These are phyloP conservation scores for Xenopus petersii DNA, from an alignment of 2,797 vertebrate genomes.

Conservation along the genomic window DNA sequence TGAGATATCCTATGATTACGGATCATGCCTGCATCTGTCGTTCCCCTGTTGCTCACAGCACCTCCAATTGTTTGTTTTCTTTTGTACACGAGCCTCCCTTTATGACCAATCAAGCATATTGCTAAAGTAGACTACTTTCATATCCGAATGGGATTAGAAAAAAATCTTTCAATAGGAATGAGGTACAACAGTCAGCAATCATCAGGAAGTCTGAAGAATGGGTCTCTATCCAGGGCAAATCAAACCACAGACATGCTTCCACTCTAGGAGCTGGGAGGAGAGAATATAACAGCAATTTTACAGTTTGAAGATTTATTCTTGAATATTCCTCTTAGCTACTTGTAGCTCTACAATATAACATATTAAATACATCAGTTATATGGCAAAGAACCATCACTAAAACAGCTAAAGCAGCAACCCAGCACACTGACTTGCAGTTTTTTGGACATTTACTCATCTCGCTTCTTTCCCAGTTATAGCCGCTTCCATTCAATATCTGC, in stretches of 20 bases:
- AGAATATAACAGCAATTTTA: conserved; percentile 68
- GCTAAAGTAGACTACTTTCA: conserved; percentile 58
- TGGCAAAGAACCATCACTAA: too few relatives aligned
- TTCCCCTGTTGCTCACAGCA: conserved; percentile 58
- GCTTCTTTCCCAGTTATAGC: too few relatives aligned
- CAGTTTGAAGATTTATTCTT: conserved; percentile 9
- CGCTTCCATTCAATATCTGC: too few relatives aligned
- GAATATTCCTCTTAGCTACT: too few relatives aligned
- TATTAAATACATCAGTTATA: too few relatives aligned
- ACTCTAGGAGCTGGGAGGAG: conserved; percentile 62
- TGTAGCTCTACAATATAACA: too few relatives aligned
- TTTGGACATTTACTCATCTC: too few relatives aligned
- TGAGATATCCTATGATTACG: conserved; percentile 64
- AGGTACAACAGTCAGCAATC: conserved; percentile 33
- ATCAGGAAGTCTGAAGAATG: conserved; percentile 43
- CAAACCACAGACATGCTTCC: conserved; percentile 57
- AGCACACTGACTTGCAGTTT: too few relatives aligned
- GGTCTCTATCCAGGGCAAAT: conserved; percentile 51
- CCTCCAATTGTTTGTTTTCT: conserved; percentile 58
- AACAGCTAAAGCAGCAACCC: too few relatives aligned
- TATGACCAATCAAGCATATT: conserved; percentile 52
- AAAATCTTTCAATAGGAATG: conserved; percentile 20
- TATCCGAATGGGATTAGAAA: conserved; percentile 19
- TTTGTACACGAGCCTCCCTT: conserved; percentile 60
- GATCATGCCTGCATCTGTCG: conserved; percentile 63